Evolutionary conservation across 2,797 vertebrate species (phyloP), one percentile per base, ranked within the genome.

Genomic region (Novumbra hubbsi): DNA sequence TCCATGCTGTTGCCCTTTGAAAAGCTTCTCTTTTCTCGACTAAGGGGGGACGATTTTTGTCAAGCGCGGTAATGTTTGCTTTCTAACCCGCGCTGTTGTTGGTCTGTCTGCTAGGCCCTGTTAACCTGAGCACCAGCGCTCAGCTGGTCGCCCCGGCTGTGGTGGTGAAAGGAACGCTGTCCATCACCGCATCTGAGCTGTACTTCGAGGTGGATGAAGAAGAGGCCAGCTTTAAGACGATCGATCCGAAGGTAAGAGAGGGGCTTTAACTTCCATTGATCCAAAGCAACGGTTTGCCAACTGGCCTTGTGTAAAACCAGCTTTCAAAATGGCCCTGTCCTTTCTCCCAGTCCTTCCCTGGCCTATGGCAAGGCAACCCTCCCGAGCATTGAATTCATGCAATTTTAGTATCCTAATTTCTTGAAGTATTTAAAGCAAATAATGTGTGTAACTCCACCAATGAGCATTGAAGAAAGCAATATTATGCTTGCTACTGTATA

Each of bases 131-230:
- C 91, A 95, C 96, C 64, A 87, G 93, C n/a, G 97, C 95, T 32
- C 96, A 99, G 90, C 94, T 99, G 78, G 94, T 99, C 86, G 95
- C 96, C 83, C 97, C 97, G 72, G 97, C 96, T 0, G 89, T 86
- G 24, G 95, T 96, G 75, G 90, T 96, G 85, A 97, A 88, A 89
- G 98, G 98, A 73, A 98, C 95, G 65, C 92, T 99, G 89, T 99
- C 97, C 84, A 91, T 99, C 92, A 99, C 96, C 78, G 88, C 94
- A 83, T 96, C 95, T 50, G 98, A 99, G 91, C 94, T 99, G 81
- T 99, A 95, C 94, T 99, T 99, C 84, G 97, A 99, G 91, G 98
- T 99, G 89, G 97, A 99, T 80, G 98, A 99, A 88, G 98, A 99
- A 78, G 96, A 99, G 77, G 89, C 94, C 52, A 86, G 90, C 94